Percentiles rank a stretch among this genome's conserved stretches.
phyloP scores from a whole-genome alignment of 2,797 vertebrate genomes.

The Scomberomorus guttatus region DNA sequence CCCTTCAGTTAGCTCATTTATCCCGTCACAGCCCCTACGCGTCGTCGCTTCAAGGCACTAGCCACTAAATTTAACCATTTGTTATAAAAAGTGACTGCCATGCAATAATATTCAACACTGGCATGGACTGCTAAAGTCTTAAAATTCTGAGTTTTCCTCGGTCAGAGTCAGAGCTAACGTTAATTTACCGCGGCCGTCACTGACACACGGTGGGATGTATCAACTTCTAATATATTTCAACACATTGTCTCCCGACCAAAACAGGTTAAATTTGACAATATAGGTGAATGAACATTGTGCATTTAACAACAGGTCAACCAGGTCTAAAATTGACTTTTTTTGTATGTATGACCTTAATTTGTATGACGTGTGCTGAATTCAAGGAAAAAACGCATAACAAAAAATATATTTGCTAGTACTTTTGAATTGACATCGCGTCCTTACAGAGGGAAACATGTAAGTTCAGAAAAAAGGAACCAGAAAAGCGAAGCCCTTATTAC shows the following conservation, averaged over 20 bases:
- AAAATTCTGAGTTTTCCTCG: rapidly evolving
- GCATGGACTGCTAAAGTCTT: background rate
- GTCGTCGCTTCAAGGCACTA: background rate
- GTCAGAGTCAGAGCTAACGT: too few relatives aligned
- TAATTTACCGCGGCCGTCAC: too few relatives aligned
- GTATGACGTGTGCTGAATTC: background rate
- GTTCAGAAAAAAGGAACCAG: background rate
- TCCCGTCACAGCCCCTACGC: background rate
- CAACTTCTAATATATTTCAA: background rate
- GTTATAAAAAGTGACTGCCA: background rate
- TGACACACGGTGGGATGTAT: too few relatives aligned
- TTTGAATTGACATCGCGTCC: background rate
- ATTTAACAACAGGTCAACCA: background rate
- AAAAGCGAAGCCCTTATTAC: background rate
- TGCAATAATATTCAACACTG: background rate
- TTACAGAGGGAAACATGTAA: background rate
- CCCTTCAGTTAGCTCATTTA: background rate
- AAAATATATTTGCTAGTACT: background rate
- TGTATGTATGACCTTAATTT: background rate
- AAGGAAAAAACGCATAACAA: background rate
- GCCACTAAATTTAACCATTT: background rate
- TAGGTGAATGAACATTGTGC: background rate
- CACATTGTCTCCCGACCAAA: background rate
- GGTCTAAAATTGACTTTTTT: background rate
- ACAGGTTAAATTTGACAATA: background rate